Evolutionary conservation across 2,888 invertebrate genomes (phyloP).

Genomic region (Heteromyza rotundicornis): DNA sequence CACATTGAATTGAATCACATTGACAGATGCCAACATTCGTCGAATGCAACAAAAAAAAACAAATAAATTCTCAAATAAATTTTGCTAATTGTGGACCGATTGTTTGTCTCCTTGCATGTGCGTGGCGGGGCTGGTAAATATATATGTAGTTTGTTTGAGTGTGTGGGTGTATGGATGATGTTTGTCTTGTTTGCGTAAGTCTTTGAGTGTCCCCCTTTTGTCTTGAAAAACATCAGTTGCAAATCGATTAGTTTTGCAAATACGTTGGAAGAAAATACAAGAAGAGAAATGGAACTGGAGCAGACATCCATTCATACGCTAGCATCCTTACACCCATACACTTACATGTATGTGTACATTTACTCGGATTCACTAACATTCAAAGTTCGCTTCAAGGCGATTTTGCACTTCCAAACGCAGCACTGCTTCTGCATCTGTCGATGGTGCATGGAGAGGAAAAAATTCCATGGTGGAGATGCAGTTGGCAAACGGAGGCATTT

Average conservation of each 20-base stretch:
- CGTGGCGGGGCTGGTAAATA: no score
- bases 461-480: no score
- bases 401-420: no score
- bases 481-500: no score
- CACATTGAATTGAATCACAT: neutral
- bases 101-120: no score
- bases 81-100: no score
- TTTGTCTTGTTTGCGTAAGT: no score
- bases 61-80: no score
- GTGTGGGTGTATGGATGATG: neutral
- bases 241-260: neutral
- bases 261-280: neutral
- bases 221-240: neutral
- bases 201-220: neutral
- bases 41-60: no score
- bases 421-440: neutral
- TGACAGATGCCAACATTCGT: neutral
- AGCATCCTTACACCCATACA: neutral
- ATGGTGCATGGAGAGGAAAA: no score
- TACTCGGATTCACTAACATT: neutral
- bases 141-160: no score
- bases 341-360: neutral
- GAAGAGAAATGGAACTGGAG: neutral
- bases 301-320: neutral
- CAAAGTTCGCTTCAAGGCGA: no score